Percentiles rank a stretch among this genome's conserved stretches.
Evolutionary conservation across 2,888 invertebrate genomes (phyloP).

Genomic region (Neoscelio sp.): DNA sequence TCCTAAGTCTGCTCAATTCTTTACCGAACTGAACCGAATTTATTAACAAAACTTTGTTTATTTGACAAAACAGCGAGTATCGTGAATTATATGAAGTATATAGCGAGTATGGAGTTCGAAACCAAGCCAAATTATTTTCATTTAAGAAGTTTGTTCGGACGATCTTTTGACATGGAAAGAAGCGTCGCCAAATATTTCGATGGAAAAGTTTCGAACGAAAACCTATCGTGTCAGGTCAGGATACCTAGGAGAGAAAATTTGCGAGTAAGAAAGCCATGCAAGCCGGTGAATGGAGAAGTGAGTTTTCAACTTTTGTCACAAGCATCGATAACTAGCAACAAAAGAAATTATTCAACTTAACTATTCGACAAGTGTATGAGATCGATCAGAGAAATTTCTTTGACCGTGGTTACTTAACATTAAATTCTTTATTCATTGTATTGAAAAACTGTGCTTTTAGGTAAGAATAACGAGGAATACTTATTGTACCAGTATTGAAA

Average conservation of each 20-base stretch:
- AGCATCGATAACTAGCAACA: too few species aligned
- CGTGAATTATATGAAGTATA: constrained; percentile 83
- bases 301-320: too few species aligned
- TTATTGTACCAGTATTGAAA: constrained; percentile 69
- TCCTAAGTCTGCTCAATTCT: too few species aligned
- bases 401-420: too few species aligned
- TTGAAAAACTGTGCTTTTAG: constrained; percentile 70
- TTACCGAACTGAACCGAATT: too few species aligned
- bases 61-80: constrained; percentile 78
- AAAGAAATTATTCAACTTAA: too few species aligned
- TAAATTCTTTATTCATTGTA: not conserved
- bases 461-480: constrained; percentile 80
- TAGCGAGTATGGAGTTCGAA: constrained; percentile 83
- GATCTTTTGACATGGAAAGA: constrained; percentile 75
- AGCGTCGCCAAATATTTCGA: constrained; percentile 73
- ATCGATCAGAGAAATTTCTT: too few species aligned
- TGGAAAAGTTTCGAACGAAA: constrained; percentile 79
- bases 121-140: constrained; percentile 84
- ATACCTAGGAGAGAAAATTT: constrained; percentile 69
- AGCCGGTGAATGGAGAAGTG: constrained; percentile 81
- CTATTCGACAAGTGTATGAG: too few species aligned
- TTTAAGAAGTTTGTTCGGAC: constrained; percentile 82
- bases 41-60: not conserved
- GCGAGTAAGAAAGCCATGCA: constrained; percentile 80
- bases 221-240: constrained; percentile 69